Evolutionary conservation across 2,888 invertebrate genomes (phyloP).

Genomic region (Hypselothyrea guttata): DNA sequence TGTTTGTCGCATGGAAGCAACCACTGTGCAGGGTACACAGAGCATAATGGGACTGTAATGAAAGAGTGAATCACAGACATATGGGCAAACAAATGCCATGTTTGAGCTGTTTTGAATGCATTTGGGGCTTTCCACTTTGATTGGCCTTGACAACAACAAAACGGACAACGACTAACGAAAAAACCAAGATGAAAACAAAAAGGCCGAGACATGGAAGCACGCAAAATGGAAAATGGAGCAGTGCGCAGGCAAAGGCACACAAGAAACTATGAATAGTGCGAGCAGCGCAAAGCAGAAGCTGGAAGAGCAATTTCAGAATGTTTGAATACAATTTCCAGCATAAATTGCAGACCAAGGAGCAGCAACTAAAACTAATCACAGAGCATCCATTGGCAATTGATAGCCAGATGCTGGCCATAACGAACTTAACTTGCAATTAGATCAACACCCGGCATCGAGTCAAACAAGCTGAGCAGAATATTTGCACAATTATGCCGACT

Average conservation of each 20-base stretch:
- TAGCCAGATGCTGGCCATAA: not conserved
- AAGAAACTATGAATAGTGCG: too few relatives aligned
- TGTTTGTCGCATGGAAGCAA: too few relatives aligned
- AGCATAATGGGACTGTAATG: conserved; percentile 54
- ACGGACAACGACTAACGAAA: conserved; percentile 3
- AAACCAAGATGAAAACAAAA: not conserved
- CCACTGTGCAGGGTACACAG: too few relatives aligned
- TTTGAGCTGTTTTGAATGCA: conserved; percentile 31
- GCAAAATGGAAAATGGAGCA: too few relatives aligned
- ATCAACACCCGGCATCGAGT: not conserved
- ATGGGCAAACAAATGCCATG: conserved; percentile 38
- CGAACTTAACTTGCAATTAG: not conserved
- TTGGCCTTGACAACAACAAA: conserved; percentile 48
- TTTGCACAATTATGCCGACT: too few relatives aligned
- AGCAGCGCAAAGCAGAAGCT: not conserved
- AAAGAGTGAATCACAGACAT: conserved; percentile 53
- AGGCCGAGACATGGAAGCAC: conserved; percentile 1
- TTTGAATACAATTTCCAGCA: conserved; percentile 1
- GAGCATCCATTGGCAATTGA: not conserved
- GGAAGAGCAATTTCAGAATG: conserved; percentile 6
- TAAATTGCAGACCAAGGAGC: not conserved
- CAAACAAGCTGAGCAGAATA: too few relatives aligned
- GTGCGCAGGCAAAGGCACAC: too few relatives aligned
- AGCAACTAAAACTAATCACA: not conserved
- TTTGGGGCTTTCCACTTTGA: conserved; percentile 42